A percentile compares a stretch with the other conserved stretches of the same genome.
These are phyloP conservation scores for Cistogaster globosa DNA, from an alignment of 2,888 invertebrate species.

Conservation along the genomic window DNA sequence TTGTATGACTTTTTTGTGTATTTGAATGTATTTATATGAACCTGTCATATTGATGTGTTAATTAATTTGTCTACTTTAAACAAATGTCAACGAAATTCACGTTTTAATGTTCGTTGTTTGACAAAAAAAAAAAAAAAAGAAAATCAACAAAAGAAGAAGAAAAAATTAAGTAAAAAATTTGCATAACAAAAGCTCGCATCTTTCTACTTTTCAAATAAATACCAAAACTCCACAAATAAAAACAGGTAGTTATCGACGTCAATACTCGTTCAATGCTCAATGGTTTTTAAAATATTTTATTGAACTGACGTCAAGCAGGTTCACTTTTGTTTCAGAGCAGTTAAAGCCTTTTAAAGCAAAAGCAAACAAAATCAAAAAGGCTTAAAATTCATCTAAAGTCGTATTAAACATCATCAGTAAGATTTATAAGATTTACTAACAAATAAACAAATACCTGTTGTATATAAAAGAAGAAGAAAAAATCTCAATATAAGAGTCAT, in stretches of 20 bases:
- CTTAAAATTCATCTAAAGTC: constrained; percentile 44
- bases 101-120: constrained; percentile 61
- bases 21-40: constrained; percentile 3
- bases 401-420: constrained; percentile 13
- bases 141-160: neutral
- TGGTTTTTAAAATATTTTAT: constrained; percentile 30
- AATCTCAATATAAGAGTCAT: neutral
- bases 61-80: constrained; percentile 61
- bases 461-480: neutral
- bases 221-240: constrained; percentile 53
- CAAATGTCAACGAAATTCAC: constrained; percentile 68
- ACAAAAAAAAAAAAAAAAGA: constrained; percentile 4
- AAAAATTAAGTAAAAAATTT: constrained; percentile 55
- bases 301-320: neutral
- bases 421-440: constrained; percentile 49
- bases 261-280: constrained; percentile 32
- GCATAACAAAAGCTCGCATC: constrained; percentile 62
- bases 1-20: neutral
- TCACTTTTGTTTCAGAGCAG: neutral
- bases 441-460: constrained; percentile 45
- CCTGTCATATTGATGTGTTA: constrained; percentile 59
- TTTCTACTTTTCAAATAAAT: constrained; percentile 35
- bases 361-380: constrained; percentile 31
- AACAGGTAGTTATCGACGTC: constrained; percentile 58
- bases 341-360: neutral